Evolutionary conservation across 1,140 invertebrate species (phyloP).

Genomic region (Copidosoma floridanum): DNA sequence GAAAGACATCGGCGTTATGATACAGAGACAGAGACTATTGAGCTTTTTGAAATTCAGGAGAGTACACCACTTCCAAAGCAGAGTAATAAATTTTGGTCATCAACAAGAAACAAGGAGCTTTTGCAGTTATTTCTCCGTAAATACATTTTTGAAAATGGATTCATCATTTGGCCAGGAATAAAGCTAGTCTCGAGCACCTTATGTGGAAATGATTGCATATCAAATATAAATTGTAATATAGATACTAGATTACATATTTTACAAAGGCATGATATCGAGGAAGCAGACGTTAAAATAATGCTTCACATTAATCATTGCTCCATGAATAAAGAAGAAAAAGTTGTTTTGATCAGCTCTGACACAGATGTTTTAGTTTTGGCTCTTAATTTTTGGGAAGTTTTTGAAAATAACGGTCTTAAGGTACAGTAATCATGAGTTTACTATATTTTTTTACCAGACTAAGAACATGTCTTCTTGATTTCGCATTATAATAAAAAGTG

Average conservation of each 20-base stretch:
- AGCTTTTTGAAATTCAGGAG: no score
- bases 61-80: no score
- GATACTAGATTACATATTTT: background rate
- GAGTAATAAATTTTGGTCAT: constrained; percentile 2
- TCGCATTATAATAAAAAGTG: no score
- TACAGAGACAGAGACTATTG: no score
- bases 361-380: background rate
- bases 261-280: background rate
- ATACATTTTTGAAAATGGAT: background rate
- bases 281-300: constrained; percentile 1
- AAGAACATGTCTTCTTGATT: no score
- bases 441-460: no score
- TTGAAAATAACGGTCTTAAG: background rate
- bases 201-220: background rate
- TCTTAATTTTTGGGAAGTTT: background rate
- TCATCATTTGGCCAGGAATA: background rate
- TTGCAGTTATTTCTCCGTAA: background rate
- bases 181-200: background rate
- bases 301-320: background rate
- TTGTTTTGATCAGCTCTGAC: background rate
- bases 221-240: background rate
- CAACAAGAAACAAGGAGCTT: background rate
- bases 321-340: background rate
- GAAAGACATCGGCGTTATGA: background rate
- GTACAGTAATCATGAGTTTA: no score